phyloP scores from a whole-genome alignment of 2,888 invertebrate genomes.

The Macrophya alboannulata region DNA sequence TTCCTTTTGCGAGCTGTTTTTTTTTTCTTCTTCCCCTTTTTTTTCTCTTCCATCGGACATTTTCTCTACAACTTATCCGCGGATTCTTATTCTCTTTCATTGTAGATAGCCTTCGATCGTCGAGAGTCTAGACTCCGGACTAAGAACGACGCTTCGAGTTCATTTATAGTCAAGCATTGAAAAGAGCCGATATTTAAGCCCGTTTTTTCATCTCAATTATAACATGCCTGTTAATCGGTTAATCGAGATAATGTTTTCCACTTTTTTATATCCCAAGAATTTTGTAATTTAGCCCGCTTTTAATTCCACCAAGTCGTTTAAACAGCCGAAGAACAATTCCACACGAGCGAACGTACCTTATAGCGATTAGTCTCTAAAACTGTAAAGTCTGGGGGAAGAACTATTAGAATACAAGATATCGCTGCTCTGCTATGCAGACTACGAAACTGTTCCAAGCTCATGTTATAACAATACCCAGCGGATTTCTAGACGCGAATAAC shows the following conservation, averaged over 20 bases:
- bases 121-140: constrained; percentile 32
- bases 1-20: constrained; percentile 50
- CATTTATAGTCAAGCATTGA: constrained; percentile 62
- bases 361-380: constrained; percentile 7
- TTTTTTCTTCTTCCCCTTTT: constrained; percentile 50
- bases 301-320: constrained; percentile 1
- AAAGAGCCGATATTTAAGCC: constrained; percentile 75
- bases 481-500: constrained; percentile 21
- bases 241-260: neutral
- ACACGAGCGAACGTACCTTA: neutral
- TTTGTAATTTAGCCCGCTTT: neutral
- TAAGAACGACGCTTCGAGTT: constrained; percentile 19
- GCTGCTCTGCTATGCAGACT: constrained; percentile 36
- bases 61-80: constrained; percentile 33
- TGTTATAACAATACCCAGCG: constrained; percentile 31
- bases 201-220: constrained; percentile 50
- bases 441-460: constrained; percentile 39
- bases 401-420: constrained; percentile 37
- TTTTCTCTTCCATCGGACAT: constrained; percentile 53
- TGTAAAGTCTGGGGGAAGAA: neutral
- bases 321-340: neutral
- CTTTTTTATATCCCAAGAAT: neutral
- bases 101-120: constrained; percentile 41
- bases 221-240: neutral
- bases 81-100: constrained; percentile 59